Conservation (phyloP, 2,797 vertebrate genomes). For the Paramormyrops hopkinsi region DNA sequence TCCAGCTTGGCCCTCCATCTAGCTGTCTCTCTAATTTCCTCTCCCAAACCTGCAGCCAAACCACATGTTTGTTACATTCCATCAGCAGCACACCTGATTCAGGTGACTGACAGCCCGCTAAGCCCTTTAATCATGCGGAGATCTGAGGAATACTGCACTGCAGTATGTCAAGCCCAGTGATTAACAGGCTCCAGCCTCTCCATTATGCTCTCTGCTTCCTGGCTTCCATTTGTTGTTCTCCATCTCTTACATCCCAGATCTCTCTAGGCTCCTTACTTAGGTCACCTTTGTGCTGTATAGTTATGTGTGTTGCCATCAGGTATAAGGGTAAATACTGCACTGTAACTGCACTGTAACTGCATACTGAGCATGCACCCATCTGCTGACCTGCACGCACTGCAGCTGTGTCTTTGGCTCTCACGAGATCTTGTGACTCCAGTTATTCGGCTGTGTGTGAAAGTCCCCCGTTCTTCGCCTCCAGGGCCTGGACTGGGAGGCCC, state of each 20-base stretch:
- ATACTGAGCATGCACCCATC: not conserved
- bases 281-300: not conserved
- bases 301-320: not conserved
- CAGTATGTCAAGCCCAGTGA: not conserved
- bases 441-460: not conserved
- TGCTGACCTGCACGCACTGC: not conserved
- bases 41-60: not conserved
- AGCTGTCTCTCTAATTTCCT: not conserved
- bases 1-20: not conserved
- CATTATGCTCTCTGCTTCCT: not conserved
- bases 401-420: not conserved
- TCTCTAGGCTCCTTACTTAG: not conserved
- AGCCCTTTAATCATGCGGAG: not conserved
- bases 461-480: conserved; percentile 33
- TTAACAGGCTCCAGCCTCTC: conserved; percentile 12
- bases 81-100: not conserved
- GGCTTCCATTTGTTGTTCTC: not conserved
- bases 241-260: not conserved
- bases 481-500: conserved; percentile 74
- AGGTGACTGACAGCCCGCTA: not conserved
- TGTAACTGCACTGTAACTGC: not conserved
- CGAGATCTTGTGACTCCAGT: not conserved
- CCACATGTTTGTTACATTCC: not conserved
- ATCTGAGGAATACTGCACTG: not conserved
- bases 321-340: not conserved